A percentile compares a stretch with the other conserved stretches of the same genome.
These are phyloP conservation scores for Andinoacara biseriatus DNA, from an alignment of 2,113 vertebrate genomes.

Conservation along the genomic window DNA sequence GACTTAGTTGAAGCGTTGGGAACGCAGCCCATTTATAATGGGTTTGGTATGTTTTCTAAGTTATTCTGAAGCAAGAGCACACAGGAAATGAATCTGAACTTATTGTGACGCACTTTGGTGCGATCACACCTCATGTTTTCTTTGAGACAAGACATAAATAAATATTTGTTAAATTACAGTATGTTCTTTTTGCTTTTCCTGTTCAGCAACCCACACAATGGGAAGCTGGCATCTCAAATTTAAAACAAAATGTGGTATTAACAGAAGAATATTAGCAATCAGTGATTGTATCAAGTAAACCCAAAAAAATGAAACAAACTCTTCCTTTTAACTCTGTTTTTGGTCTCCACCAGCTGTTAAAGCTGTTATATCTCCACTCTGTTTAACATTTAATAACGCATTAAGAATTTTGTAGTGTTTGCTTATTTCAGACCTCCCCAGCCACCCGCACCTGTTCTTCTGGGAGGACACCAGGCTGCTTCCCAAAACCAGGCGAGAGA, in stretches of 20 bases:
- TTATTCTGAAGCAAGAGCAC: not conserved
- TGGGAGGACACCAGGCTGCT: not conserved
- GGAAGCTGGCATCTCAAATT: not conserved
- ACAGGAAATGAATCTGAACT: not conserved
- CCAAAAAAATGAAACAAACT: too few relatives aligned
- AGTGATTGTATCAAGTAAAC: too few relatives aligned
- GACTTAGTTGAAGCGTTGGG: conserved; percentile 59
- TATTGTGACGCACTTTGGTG: not conserved
- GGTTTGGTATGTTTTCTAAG: conserved; percentile 38
- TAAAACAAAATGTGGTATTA: too few relatives aligned
- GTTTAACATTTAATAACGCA: too few relatives aligned
- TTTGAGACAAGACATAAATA: not conserved
- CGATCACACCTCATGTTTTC: not conserved
- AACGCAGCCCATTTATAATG: conserved; percentile 51
- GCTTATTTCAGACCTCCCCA: too few relatives aligned
- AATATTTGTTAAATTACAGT: not conserved
- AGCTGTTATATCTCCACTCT: too few relatives aligned
- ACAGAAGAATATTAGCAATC: too few relatives aligned
- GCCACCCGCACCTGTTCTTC: too few relatives aligned
- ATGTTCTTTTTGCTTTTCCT: not conserved
- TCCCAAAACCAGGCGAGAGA: not conserved
- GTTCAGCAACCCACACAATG: not conserved
- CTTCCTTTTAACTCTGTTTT: too few relatives aligned
- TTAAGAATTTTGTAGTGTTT: too few relatives aligned
- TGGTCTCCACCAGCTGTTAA: too few relatives aligned